Evolutionary conservation across 2,888 invertebrate genomes (phyloP), one percentile per base, ranked within the genome.

Genomic region (Apeira syringaria): DNA sequence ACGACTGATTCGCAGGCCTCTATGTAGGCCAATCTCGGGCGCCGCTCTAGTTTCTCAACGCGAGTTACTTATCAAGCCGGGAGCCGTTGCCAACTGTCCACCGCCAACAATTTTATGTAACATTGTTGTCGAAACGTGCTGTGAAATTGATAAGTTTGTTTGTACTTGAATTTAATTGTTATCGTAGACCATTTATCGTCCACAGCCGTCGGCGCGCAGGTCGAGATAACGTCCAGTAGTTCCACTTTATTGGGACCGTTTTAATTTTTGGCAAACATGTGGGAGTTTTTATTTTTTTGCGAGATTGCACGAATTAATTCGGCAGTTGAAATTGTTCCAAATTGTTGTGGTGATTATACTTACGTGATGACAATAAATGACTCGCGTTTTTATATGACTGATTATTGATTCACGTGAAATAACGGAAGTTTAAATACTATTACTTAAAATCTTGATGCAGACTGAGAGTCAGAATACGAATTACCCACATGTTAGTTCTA

Each of bases 21-120:
- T 63, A 84, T 81, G 83, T 85, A 76, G 82, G 83, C 72, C 86
- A 83, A 74, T 83, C 81, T 82, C 79, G 80, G 82, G 67, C 80
- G 74, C 63, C 70, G 83, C 64, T 81, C 85, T 80, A 84, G 80
- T 87, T 88, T 85, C 87, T 80, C 84, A 87, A 87, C 80, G 72
- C 65, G 72, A 75, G 77, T 77, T 76, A 82, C 75, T 80, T 82
- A 85, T 82, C 83, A 80, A 67, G 73, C 63, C 74, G 76, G 84
- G 77, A 84, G 78, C 68, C 68, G 73, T 76, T 83, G 80, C 80
- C 85, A 82, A 74, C 82, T 63, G 68, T 71, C 71, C 73, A 74
- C 75, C 67, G 79, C 75, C 75, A 78, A 77, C 74, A 59, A 68
- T 73, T 85, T 87, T 83, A 85, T 85, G 80, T 85, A 88, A 88